phyloP scores from a whole-genome alignment of 2,797 vertebrate genomes.

The Lerista edwardsae region DNA sequence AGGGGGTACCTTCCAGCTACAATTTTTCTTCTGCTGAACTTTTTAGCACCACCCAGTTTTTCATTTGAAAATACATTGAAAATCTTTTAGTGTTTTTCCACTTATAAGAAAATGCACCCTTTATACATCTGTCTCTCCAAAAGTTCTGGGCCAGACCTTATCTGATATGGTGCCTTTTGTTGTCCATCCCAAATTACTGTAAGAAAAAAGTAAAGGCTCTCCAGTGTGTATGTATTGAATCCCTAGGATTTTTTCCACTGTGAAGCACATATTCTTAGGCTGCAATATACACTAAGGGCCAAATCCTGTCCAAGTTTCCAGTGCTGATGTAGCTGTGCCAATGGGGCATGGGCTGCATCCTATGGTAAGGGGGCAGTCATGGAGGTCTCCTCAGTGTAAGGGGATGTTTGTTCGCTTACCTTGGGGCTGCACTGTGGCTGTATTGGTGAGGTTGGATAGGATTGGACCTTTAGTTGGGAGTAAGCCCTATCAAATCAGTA shows the following conservation, averaged over 20 bases:
- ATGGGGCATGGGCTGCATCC: no score
- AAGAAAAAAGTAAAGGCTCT: neutral
- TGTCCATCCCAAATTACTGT: neutral
- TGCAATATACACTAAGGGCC: no score
- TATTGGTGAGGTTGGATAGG: no score
- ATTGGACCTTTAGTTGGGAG: no score
- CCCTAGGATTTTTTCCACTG: neutral
- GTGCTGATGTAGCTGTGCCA: no score
- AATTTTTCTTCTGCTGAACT: neutral
- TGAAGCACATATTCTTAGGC: neutral
- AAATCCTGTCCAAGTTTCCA: no score
- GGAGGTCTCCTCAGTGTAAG: no score
- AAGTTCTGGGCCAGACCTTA: rapidly evolving
- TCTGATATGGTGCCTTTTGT: neutral
- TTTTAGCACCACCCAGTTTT: rapidly evolving
- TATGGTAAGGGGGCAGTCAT: no score
- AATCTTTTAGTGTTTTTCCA: neutral
- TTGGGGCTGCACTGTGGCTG: no score
- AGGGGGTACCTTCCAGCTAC: neutral
- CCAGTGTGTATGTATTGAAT: neutral
- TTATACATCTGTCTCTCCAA: neutral
- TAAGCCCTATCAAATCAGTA: no score
- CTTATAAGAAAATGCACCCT: neutral
- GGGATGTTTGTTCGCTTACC: no score
- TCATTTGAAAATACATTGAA: neutral